phyloP scores from a whole-genome alignment of 2,113 vertebrate genomes.

The Holacanthus passer region DNA sequence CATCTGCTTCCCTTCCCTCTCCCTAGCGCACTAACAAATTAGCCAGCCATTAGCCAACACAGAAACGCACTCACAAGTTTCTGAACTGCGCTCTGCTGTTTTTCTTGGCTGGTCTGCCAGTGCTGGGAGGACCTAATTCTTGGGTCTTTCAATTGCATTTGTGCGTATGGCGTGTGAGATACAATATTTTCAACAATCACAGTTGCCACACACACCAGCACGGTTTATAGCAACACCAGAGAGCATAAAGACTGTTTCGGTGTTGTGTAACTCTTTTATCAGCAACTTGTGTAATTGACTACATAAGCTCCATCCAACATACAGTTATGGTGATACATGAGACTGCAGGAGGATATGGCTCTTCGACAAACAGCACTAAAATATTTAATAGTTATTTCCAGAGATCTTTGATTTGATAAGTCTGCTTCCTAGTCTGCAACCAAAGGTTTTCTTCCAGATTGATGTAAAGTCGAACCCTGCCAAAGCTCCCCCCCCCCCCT shows the following conservation, averaged over 20 bases:
- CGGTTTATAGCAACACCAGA: slow-evolving; percentile 25
- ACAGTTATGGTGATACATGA: slow-evolving; percentile 23
- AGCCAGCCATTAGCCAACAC: slow-evolving; percentile 91
- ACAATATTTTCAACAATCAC: not conserved
- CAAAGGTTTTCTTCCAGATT: slow-evolving; percentile 26
- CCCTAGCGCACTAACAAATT: slow-evolving; percentile 87
- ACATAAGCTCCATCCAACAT: slow-evolving; percentile 11
- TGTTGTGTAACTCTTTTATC: slow-evolving; percentile 38
- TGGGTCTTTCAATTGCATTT: slow-evolving; percentile 25
- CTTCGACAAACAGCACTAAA: slow-evolving; percentile 43
- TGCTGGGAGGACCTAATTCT: slow-evolving; percentile 43
- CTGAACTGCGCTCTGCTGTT: slow-evolving; percentile 76
- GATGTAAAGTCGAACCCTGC: not conserved
- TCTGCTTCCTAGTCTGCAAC: slow-evolving; percentile 16
- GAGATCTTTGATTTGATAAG: slow-evolving; percentile 35
- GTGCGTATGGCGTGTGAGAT: slow-evolving; percentile 18
- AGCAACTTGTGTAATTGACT: slow-evolving; percentile 12
- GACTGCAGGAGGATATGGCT: slow-evolving; percentile 24
- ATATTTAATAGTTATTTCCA: slow-evolving; percentile 41
- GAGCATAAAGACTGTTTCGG: slow-evolving; percentile 1
- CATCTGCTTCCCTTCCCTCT: slow-evolving; percentile 93
- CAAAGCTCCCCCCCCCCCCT: slow-evolving; percentile 9
- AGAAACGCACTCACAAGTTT: slow-evolving; percentile 81
- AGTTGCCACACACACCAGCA: not conserved
- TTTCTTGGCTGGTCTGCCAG: slow-evolving; percentile 62